phyloP scores from a whole-genome alignment of 2,888 invertebrate species.

The Aphidius colemani region DNA sequence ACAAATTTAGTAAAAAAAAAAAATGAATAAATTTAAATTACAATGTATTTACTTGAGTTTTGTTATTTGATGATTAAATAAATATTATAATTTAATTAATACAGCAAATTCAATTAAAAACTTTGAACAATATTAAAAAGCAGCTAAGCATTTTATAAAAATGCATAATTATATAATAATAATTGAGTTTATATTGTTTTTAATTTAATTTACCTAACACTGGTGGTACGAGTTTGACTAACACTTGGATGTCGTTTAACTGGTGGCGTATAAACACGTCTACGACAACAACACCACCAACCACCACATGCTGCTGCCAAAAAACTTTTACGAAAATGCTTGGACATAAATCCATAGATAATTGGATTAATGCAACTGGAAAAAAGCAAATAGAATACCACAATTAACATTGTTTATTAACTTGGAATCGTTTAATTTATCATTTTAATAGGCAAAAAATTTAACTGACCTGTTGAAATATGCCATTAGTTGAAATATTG shows the following conservation, averaged over 20 bases:
- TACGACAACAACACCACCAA: conserved; percentile 52
- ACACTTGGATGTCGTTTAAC: conserved; percentile 55
- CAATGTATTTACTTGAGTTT: too few relatives aligned
- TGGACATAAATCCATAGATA: conserved; percentile 76
- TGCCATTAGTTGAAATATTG: conserved; percentile 69
- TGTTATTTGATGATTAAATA: too few relatives aligned
- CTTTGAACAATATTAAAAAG: too few relatives aligned
- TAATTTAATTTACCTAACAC: conserved; percentile 47
- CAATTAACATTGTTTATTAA: not conserved
- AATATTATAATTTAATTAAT: too few relatives aligned
- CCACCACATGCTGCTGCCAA: conserved; percentile 62
- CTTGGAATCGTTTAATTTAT: not conserved
- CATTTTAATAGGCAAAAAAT: not conserved
- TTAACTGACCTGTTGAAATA: conserved; percentile 67
- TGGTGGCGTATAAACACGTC: conserved; percentile 46
- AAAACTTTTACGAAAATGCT: conserved; percentile 69
- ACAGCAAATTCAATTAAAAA: too few relatives aligned
- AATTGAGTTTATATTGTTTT: not conserved
- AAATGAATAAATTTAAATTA: too few relatives aligned
- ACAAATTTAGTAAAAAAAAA: too few relatives aligned
- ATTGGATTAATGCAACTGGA: conserved; percentile 73
- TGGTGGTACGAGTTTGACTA: conserved; percentile 59
- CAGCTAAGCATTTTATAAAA: too few relatives aligned
- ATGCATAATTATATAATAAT: too few relatives aligned
- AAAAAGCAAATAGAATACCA: conserved; percentile 24